Evolutionary conservation across 2,888 invertebrate genomes (phyloP).

Genomic region (Spodoptera exigua): DNA sequence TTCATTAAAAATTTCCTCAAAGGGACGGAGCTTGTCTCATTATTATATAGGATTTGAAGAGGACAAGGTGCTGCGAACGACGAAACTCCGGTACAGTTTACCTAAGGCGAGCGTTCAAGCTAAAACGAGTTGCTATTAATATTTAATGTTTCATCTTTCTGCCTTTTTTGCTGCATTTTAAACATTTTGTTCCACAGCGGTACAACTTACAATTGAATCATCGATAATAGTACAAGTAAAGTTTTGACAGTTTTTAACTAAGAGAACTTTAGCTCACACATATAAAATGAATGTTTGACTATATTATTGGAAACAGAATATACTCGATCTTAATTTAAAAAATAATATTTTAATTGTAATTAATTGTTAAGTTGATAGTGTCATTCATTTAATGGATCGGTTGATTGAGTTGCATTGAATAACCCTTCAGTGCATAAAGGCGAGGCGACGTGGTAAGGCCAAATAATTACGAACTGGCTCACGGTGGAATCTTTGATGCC

Average conservation of each 20-base stretch:
- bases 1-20: constrained; percentile 82
- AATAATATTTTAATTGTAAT: constrained; percentile 17
- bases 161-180: constrained; percentile 42
- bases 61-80: constrained; percentile 71
- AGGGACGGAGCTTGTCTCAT: constrained; percentile 78
- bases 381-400: constrained; percentile 33
- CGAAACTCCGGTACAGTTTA: constrained; percentile 69
- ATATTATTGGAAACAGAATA: constrained; percentile 3
- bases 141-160: constrained; percentile 55
- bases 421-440: constrained; percentile 58
- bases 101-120: constrained; percentile 63
- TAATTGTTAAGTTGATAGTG: constrained; percentile 26
- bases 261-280: constrained; percentile 15
- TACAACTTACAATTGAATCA: constrained; percentile 17
- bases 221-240: constrained; percentile 18
- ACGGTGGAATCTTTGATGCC: constrained; percentile 77
- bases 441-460: constrained; percentile 64
- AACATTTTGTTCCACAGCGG: constrained; percentile 42
- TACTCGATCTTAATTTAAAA: constrained; percentile 20
- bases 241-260: constrained; percentile 23
- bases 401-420: constrained; percentile 57
- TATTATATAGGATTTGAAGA: constrained; percentile 80
- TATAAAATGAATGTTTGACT: constrained; percentile 13
- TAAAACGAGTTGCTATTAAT: constrained; percentile 58
- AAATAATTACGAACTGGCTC: constrained; percentile 77